A percentile compares a stretch with the other conserved stretches of the same genome.
Conservation (phyloP, 2,888 invertebrate genomes). For the Macroteleia sp. region DNA sequence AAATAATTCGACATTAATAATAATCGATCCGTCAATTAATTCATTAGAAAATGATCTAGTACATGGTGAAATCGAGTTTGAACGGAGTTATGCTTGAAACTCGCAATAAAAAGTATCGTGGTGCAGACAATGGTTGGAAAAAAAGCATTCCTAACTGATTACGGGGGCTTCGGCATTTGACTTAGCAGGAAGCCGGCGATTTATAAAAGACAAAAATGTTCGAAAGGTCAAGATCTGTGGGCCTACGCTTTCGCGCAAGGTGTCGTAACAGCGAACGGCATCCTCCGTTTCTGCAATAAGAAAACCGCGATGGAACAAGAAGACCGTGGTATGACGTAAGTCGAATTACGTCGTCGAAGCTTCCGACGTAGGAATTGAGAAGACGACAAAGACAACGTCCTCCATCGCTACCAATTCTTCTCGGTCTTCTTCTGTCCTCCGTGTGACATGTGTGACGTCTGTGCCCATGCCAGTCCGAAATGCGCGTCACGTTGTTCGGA, state of each 20-base stretch:
- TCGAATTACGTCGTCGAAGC: conserved; percentile 52
- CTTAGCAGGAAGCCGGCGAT: conserved; percentile 47
- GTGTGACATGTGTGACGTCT: conserved; percentile 15
- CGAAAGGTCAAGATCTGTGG: conserved; percentile 59
- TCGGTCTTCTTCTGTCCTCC: conserved; percentile 7
- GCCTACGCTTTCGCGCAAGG: conserved; percentile 46
- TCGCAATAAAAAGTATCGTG: too few species aligned
- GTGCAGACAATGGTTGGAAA: not conserved
- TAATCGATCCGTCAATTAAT: too few species aligned
- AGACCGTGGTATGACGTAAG: conserved; percentile 46
- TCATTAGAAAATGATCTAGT: too few species aligned
- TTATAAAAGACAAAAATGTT: conserved; percentile 56
- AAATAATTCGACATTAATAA: too few species aligned
- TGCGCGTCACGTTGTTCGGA: conserved; percentile 32
- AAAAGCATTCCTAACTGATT: conserved; percentile 36
- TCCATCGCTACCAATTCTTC: conserved; percentile 28
- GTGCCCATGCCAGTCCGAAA: conserved; percentile 19
- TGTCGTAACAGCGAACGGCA: conserved; percentile 52
- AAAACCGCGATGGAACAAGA: conserved; percentile 35
- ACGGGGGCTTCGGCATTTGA: conserved; percentile 42
- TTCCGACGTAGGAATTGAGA: conserved; percentile 51
- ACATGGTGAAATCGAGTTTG: too few species aligned
- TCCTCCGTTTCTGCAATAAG: conserved; percentile 45
- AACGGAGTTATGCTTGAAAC: too few species aligned
- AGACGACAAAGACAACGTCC: conserved; percentile 44